These are phyloP conservation scores for Grantiella picta DNA, from an alignment of 2,113 vertebrate species.

Conservation along the genomic window DNA sequence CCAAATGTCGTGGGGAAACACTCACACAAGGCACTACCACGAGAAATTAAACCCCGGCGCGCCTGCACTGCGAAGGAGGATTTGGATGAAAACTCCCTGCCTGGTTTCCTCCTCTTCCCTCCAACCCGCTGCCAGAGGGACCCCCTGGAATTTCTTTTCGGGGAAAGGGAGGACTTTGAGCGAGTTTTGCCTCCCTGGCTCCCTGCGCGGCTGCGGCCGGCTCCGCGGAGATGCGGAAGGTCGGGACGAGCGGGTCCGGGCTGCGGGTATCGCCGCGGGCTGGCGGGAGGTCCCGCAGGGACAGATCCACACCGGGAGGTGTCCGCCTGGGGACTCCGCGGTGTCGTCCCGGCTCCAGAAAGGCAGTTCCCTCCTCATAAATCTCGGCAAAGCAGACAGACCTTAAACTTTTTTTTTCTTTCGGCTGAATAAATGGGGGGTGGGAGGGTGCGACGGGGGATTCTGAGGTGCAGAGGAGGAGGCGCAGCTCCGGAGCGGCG, in stretches of 20 bases:
- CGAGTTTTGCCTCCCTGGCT: background rate
- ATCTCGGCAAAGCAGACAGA: background rate
- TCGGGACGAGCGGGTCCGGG: background rate
- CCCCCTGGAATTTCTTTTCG: background rate
- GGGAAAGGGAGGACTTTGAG: background rate
- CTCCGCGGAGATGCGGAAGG: background rate
- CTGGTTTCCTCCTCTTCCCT: background rate
- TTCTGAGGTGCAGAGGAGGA: background rate
- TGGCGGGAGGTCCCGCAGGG: background rate
- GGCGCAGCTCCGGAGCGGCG: background rate
- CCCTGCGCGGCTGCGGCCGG: background rate
- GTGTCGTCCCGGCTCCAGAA: background rate
- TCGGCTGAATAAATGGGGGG: background rate
- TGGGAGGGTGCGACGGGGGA: background rate
- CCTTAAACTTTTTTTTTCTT: background rate
- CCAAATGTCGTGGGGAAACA: background rate
- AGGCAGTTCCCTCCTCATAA: background rate
- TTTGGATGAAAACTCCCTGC: background rate
- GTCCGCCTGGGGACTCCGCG: background rate
- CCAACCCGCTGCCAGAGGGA: background rate
- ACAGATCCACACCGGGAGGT: rapidly evolving
- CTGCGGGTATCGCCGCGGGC: background rate
- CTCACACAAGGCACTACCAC: background rate
- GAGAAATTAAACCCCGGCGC: background rate
- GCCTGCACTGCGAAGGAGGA: background rate